A percentile compares a stretch with the other conserved stretches of the same genome.
These are phyloP conservation scores for Megalopta genalis DNA, from an alignment of 1,140 invertebrate species.

Conservation along the genomic window DNA sequence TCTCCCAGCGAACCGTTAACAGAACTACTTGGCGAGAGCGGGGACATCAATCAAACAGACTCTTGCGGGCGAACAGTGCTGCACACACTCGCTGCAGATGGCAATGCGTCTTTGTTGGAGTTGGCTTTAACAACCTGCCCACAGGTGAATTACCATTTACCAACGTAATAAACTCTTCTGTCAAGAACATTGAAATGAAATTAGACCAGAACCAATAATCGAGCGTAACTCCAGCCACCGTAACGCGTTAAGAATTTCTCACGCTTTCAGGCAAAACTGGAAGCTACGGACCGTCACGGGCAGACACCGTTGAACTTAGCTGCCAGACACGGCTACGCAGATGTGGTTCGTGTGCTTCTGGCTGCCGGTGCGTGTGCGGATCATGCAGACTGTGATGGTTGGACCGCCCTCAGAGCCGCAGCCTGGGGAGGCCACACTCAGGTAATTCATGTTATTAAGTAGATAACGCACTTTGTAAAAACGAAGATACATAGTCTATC, in stretches of 20 bases:
- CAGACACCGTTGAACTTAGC: conserved; percentile 92
- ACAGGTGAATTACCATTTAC: conserved; percentile 68
- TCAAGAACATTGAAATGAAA: not conserved
- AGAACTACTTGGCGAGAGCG: conserved; percentile 77
- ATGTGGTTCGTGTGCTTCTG: conserved; percentile 86
- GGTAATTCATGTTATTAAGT: conserved; percentile 72
- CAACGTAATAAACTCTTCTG: not conserved
- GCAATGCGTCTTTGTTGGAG: conserved; percentile 84
- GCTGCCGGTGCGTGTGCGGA: conserved; percentile 89
- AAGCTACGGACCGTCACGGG: conserved; percentile 86
- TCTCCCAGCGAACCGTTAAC: conserved; percentile 76
- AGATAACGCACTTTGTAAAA: too few relatives aligned
- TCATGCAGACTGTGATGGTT: conserved; percentile 92
- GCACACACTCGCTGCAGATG: conserved; percentile 88
- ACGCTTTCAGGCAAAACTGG: conserved; percentile 79
- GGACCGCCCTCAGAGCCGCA: conserved; percentile 92
- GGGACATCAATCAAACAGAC: conserved; percentile 79
- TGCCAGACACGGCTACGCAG: conserved; percentile 89
- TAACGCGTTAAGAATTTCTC: not conserved
- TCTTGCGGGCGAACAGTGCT: conserved; percentile 86
- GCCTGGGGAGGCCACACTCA: conserved; percentile 96
- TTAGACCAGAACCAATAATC: not conserved
- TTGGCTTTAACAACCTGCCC: conserved; percentile 83
- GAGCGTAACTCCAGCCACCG: too few relatives aligned
- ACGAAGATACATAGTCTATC: too few relatives aligned